Conservation (phyloP, 2,888 invertebrate genomes). For the Timandra comae region DNA sequence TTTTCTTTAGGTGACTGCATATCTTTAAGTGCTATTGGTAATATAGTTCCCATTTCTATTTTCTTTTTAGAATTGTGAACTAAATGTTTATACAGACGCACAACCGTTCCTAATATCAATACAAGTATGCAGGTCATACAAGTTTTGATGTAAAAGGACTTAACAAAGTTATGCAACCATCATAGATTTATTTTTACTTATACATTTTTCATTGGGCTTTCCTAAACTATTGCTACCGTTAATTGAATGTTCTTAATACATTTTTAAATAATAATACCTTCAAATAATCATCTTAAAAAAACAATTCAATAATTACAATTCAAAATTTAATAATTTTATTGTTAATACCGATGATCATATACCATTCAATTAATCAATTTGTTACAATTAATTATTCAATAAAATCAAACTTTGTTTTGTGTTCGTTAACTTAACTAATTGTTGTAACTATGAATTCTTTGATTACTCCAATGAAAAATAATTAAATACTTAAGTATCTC, state of each 20-base stretch:
- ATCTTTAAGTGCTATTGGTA: slow-evolving; percentile 4
- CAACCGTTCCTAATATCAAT: slow-evolving; percentile 29
- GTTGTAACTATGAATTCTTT: slow-evolving; percentile 21
- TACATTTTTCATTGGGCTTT: slow-evolving; percentile 60
- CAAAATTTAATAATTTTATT: slow-evolving; percentile 56
- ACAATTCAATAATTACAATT: slow-evolving; percentile 47
- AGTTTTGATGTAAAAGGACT: slow-evolving; percentile 28
- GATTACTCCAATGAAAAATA: slow-evolving; percentile 56
- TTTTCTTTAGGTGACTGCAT: not conserved
- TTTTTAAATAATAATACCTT: slow-evolving; percentile 35
- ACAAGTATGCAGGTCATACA: slow-evolving; percentile 57
- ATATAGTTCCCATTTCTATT: slow-evolving; percentile 44
- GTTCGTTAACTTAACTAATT: slow-evolving; percentile 30
- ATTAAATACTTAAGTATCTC: slow-evolving; percentile 17
- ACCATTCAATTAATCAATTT: slow-evolving; percentile 36
- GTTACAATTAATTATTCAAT: slow-evolving; percentile 24
- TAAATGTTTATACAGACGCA: not conserved
- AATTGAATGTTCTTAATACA: slow-evolving; percentile 17
- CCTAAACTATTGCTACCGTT: slow-evolving; percentile 18
- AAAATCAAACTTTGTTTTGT: slow-evolving; percentile 26
- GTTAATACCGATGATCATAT: slow-evolving; percentile 37
- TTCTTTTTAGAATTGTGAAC: slow-evolving; percentile 42
- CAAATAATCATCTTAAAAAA: slow-evolving; percentile 32
- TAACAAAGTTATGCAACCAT: slow-evolving; percentile 15
- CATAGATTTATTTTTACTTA: no score